Conservation (phyloP, 1,140 invertebrate species). For the Brachionus paranguensis region DNA sequence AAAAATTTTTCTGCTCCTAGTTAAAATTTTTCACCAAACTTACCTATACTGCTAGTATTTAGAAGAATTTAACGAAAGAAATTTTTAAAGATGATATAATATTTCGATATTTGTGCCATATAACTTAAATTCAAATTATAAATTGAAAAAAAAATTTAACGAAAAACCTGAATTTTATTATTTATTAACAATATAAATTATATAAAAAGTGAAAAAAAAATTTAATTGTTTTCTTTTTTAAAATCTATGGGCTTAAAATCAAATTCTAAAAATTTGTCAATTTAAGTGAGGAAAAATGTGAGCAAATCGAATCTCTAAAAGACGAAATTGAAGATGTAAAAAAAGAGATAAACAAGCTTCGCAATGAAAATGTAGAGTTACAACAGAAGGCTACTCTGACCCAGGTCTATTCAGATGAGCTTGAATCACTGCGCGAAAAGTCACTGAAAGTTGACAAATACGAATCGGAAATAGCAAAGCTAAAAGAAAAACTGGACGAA, state of each 20-base stretch:
- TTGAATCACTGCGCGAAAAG: constrained; percentile 28
- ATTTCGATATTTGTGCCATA: too few relatives aligned
- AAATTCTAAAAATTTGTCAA: not conserved
- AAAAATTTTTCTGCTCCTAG: too few relatives aligned
- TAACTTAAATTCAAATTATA: too few relatives aligned
- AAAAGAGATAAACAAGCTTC: constrained; percentile 5
- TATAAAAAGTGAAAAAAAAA: not conserved
- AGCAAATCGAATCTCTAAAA: constrained; percentile 24
- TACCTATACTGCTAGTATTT: too few relatives aligned
- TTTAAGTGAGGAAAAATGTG: constrained; percentile 39
- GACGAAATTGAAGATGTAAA: constrained; percentile 20
- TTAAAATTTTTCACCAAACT: too few relatives aligned
- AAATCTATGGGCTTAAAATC: too few relatives aligned
- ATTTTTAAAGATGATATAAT: too few relatives aligned
- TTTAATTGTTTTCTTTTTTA: not conserved
- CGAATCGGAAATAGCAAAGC: constrained; percentile 17
- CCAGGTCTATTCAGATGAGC: constrained; percentile 30
- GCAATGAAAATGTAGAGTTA: constrained; percentile 36
- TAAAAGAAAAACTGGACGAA: constrained; percentile 14
- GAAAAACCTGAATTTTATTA: too few relatives aligned
- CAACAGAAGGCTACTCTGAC: constrained; percentile 20
- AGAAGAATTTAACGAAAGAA: too few relatives aligned
- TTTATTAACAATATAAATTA: not conserved
- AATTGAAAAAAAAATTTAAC: too few relatives aligned
- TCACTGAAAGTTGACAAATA: not conserved